Base-by-base conservation (phyloP, 2,113 vertebrate species). In the Theristicus caerulescens region DNA sequence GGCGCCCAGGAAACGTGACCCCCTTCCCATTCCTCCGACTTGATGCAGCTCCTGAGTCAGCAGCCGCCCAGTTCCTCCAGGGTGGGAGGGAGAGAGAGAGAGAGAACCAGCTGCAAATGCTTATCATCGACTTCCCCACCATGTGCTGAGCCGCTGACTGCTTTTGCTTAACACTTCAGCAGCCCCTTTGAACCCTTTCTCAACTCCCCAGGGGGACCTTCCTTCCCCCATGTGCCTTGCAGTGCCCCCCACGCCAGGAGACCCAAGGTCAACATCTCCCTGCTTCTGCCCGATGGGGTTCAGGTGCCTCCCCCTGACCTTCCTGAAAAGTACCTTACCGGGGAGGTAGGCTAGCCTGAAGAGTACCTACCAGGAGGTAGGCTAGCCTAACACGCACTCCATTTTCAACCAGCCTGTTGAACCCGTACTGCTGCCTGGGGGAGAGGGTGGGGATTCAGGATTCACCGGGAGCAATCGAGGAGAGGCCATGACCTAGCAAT, bases 401-500 rank as follows among this genome's bases (percentile, higher is more conserved):
- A 36, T 44, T 86, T 79, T 47, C 76, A 92, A 25, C 22, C 72
- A 94, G 88, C 94, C 80, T 88, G 93, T 70, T 71, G 86, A 92
- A 92, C 95, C 59, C 51, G 82, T 83, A 88, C 67, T 49, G 64
- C 86, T 88, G 91, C 95, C 93, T 66, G 46, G n/a, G 76, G 91
- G 51, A 91, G 29, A 95, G 86, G 86, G 95, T 96, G 91, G 83
- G 40, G 84, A 70, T 42, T 71, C 59, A 31, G 61, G 65, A 94
- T 84, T 91, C 89, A 61, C 3, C 17, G 19, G 82, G 49, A 86
- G 86, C 67, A 83, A 86, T 79, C 65, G 6, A 61, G 69, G 57
- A 87, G 81, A 96, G 91, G 95, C 91, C 87, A 10, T 64, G 95
- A 96, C 91, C 91, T 8, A 85, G 77, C 87, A 95, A 16, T 76